Percentiles rank a stretch among this genome's conserved stretches.
Evolutionary conservation across 2,113 vertebrate genomes (phyloP).

Genomic region (Otis tarda): DNA sequence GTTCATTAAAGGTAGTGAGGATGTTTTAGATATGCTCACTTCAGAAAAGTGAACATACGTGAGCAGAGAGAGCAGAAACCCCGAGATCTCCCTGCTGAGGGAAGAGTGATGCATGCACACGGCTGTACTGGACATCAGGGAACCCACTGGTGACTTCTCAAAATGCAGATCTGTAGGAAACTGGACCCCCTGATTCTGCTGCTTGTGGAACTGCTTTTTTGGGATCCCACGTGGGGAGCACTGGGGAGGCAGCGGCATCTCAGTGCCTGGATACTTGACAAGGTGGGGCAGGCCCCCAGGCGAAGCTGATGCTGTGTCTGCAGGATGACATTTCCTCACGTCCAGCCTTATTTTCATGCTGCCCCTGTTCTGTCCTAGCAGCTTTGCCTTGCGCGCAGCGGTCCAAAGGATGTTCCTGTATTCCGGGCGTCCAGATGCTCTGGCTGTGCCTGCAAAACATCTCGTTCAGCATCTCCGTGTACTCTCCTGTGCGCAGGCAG

Average conservation of each 20-base stretch:
- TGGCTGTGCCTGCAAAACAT: background rate
- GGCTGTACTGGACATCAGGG: background rate
- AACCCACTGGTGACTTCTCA: accelerated
- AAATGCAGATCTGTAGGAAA: background rate
- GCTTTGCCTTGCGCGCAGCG: background rate
- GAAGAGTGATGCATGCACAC: accelerated
- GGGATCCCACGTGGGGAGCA: background rate
- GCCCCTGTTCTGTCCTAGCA: background rate
- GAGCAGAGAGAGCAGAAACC: background rate
- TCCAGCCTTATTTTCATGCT: background rate
- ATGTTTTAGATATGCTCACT: background rate
- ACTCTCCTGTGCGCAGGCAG: background rate
- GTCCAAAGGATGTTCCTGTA: background rate
- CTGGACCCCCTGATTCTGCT: background rate
- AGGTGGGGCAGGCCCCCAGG: background rate
- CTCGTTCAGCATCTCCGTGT: background rate
- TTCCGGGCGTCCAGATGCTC: background rate
- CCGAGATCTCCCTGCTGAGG: background rate
- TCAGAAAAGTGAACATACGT: background rate
- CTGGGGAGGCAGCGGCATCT: accelerated
- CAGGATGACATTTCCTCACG: background rate
- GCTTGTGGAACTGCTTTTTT: background rate
- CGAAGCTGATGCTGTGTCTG: accelerated
- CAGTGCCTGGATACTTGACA: accelerated
- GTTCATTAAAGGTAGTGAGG: background rate